Base-by-base conservation (phyloP, 2,113 vertebrate genomes). In the Atrichornis clamosus region DNA sequence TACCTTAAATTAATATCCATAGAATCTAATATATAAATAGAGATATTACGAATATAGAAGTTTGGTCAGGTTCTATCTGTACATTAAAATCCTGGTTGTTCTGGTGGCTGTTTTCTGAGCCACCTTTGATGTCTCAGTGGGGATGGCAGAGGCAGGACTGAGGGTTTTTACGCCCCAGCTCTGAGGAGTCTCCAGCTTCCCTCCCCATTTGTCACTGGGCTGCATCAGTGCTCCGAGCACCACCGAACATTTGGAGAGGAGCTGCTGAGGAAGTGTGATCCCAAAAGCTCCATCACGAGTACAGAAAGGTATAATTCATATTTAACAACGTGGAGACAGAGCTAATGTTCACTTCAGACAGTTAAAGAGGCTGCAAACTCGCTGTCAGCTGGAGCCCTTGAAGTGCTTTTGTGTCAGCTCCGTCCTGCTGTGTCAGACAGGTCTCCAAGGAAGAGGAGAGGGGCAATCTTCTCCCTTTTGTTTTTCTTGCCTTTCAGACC, bases 11-110 rank as follows among this genome's bases (percentile, higher is more conserved):
- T 23, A 7, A 26, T 20, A 35, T 1, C 39, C 4, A 2, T 10
- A n/a, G 46, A 62, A 32, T 18, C 5, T 11, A 8, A 64, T 24
- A 18, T 2, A 11, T 4, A 37, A 44, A 6, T 3, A 11, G 44
- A 10, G 4, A 1, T 13, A 9, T 16, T 10, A 6, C 23, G 6
- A 14, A 27, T 14, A 19, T 4, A 7, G 46, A 16, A 11, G 5
- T 24, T 76, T 42, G 10, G 32, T 13, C 19, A 1, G 35, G 32
- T 7, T 30, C 6, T 8, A 14, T 2, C 16, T 20, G 10, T 6
- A 15, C 27, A 9, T n/a, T 24, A 3, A 19, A 44, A 7, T 12
- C 11, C 17, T 14, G 20, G 3, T 7, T 26, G 20, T 13, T 70
- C 32, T 2, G 0, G 11, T 5, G 59, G 17, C 63, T 32, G 21